A percentile compares a stretch with the other conserved stretches of the same genome.
phyloP scores from a whole-genome alignment of 2,888 invertebrate species.

The Ophraella communa region DNA sequence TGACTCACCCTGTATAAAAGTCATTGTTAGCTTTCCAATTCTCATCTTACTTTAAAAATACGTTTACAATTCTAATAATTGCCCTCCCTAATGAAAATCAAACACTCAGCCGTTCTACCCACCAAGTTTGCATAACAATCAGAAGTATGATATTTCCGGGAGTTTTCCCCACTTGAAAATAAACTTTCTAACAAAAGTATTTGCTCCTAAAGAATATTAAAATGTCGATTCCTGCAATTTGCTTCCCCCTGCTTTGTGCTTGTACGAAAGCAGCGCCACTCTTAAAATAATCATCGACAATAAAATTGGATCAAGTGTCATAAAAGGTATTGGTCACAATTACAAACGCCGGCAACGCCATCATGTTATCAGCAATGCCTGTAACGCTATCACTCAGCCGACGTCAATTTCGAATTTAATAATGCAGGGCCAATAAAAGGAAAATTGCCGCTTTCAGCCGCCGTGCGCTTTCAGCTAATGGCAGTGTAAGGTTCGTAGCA shows the following conservation, averaged over 20 bases:
- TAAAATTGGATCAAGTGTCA: not conserved
- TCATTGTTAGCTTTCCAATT: no score
- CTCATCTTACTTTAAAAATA: no score
- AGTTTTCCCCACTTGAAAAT: no score
- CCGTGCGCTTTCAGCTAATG: constrained; percentile 1
- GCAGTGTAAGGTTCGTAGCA: not conserved
- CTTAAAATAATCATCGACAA: not conserved
- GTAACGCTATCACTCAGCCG: constrained; percentile 3
- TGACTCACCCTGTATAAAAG: no score
- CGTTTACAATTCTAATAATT: no score
- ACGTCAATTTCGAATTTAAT: constrained; percentile 22
- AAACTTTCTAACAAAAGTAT: not conserved
- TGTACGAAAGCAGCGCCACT: not conserved
- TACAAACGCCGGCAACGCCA: not conserved
- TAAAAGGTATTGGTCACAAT: not conserved
- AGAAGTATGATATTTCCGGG: no score
- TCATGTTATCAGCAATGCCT: not conserved
- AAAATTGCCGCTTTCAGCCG: constrained; percentile 16
- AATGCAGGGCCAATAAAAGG: constrained; percentile 25
- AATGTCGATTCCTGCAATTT: not conserved
- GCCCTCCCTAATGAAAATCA: no score
- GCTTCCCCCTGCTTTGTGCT: no score
- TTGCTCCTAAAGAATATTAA: not conserved
- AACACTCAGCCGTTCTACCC: no score
- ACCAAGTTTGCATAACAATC: no score